Percentiles rank a stretch among this genome's conserved stretches.
phyloP scores from a whole-genome alignment of 2,113 vertebrate genomes.

The Irena cyanogastra region DNA sequence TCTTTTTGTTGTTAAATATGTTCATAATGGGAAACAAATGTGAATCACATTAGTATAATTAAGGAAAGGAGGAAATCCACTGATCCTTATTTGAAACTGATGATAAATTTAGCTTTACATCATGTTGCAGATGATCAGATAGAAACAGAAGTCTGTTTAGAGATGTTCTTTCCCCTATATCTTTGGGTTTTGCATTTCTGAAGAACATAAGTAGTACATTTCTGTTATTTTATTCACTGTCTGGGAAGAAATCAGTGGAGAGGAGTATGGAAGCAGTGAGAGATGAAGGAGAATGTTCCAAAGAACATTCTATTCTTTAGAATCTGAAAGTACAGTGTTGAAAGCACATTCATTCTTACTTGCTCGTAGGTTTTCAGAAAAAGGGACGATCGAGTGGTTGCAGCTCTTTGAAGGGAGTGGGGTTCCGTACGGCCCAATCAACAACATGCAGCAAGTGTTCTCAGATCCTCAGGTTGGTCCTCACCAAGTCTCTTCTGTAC shows the following conservation, averaged over 20 bases:
- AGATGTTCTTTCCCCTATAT: not conserved
- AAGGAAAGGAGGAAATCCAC: constrained; percentile 34
- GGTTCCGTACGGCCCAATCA: constrained; percentile 91
- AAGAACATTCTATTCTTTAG: too few relatives aligned
- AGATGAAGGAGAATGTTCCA: too few relatives aligned
- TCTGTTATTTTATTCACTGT: constrained; percentile 24
- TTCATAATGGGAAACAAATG: constrained; percentile 23
- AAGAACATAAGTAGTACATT: constrained; percentile 16
- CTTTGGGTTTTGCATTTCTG: constrained; percentile 40
- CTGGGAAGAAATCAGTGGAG: constrained; percentile 21
- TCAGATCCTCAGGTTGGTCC: constrained; percentile 86
- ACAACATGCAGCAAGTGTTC: constrained; percentile 89
- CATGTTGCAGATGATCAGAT: constrained; percentile 41
- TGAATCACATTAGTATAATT: constrained; percentile 28
- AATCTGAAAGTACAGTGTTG: constrained; percentile 1
- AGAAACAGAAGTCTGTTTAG: constrained; percentile 8
- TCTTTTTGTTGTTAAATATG: constrained; percentile 29
- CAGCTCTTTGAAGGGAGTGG: constrained; percentile 84
- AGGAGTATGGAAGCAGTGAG: not conserved
- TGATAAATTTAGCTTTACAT: constrained; percentile 53
- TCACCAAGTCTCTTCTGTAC: not conserved
- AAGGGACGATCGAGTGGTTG: constrained; percentile 84
- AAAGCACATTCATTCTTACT: constrained; percentile 39
- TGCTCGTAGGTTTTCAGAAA: constrained; percentile 82
- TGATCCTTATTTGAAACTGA: constrained; percentile 39